These are phyloP conservation scores for Thera britannica DNA, from an alignment of 2,888 invertebrate species.

Conservation along the genomic window DNA sequence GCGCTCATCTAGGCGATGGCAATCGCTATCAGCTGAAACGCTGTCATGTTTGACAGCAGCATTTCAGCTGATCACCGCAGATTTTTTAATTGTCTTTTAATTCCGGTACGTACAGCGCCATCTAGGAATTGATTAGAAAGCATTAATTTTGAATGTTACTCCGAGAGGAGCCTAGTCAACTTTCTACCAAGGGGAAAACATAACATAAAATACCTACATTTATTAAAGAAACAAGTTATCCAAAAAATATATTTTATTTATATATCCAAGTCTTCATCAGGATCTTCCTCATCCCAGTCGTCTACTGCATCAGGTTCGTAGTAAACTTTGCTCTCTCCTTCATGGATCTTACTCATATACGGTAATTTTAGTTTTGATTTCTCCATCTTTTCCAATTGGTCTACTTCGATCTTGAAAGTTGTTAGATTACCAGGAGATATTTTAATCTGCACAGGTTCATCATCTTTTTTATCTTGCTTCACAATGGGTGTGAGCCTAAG, in stretches of 20 bases:
- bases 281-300: constrained; percentile 94
- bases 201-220: not conserved
- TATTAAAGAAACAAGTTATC: too few species aligned
- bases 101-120: too few species aligned
- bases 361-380: constrained; percentile 86
- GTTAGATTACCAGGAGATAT: constrained; percentile 74
- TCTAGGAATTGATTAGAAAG: too few species aligned
- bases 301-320: constrained; percentile 92
- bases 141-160: too few species aligned
- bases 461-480: constrained; percentile 57
- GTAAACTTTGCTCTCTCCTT: constrained; percentile 86
- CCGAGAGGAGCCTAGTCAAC: too few species aligned
- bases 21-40: too few species aligned
- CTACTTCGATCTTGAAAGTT: constrained; percentile 87
- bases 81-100: too few species aligned
- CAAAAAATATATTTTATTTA: constrained; percentile 46
- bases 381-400: constrained; percentile 85
- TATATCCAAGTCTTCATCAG: constrained; percentile 93
- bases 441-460: constrained; percentile 64
- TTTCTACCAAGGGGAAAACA: too few species aligned
- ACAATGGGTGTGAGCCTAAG: constrained; percentile 59
- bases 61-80: too few species aligned
- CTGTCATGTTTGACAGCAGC: too few species aligned
- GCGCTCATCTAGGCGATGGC: too few species aligned
- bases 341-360: constrained; percentile 82